Percentiles rank a stretch among this genome's conserved stretches.
Conservation (phyloP, 2,797 vertebrate species). For the Ambastaia sidthimunki region DNA sequence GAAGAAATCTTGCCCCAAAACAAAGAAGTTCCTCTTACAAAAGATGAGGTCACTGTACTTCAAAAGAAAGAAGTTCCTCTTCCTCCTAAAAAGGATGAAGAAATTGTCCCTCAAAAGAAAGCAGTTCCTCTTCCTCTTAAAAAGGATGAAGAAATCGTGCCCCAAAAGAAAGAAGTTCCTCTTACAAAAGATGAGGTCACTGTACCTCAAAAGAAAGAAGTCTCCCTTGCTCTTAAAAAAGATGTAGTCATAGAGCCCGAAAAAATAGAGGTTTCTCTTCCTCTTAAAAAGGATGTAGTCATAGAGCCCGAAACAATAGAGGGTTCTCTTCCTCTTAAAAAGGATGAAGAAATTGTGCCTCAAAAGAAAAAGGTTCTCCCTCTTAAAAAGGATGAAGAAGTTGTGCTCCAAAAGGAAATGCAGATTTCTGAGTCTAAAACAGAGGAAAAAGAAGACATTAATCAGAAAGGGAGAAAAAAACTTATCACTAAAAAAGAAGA, state of each 20-base stretch:
- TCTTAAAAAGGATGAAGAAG: conserved; percentile 66
- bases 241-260: neutral
- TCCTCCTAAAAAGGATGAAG: neutral
- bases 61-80: conserved; percentile 65
- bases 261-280: neutral
- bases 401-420: neutral
- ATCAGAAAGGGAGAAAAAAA: conserved; percentile 9
- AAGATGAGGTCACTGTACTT: conserved; percentile 52
- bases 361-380: neutral
- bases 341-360: neutral
- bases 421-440: neutral
- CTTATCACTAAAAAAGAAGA: neutral
- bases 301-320: neutral
- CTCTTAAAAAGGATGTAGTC: conserved; percentile 2
- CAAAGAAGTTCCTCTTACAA: conserved; percentile 6
- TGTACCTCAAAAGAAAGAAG: conserved; percentile 63
- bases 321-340: neutral
- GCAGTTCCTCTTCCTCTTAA: neutral
- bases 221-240: neutral
- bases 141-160: neutral
- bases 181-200: too few relatives aligned
- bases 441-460: conserved; percentile 16
- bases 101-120: neutral
- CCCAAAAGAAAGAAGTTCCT: conserved; percentile 23
- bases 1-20: neutral